Evolutionary conservation across 1,140 invertebrate species (phyloP), one percentile per base, ranked within the genome.

Genomic region (Platorchestia sp.): DNA sequence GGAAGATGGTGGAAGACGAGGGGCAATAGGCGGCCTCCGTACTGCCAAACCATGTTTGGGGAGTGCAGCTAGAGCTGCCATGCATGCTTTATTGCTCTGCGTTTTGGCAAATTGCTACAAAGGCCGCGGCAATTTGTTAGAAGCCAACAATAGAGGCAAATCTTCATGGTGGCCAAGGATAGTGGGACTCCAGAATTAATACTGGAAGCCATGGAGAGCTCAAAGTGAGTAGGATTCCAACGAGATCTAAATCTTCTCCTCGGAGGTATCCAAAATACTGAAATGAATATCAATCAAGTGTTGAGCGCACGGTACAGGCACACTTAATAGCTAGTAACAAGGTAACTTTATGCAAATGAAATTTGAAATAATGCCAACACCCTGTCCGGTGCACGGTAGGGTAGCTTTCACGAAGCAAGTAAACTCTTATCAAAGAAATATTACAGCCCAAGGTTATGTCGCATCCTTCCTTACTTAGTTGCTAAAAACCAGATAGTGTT

Each of bases 91-190:
- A 75, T 75, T 75, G 59, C 59, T 27, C 59, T 75, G 59, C 59
- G 59, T 75, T 75, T 75, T 75, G 59, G 59, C 59, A 75, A 75
- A 75, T 75, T 75, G 59, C 59, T 75, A 75, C 59, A 75, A 75
- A 75, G 59, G 59, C 59, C 59, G 7, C 59, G 59, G 59, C 59
- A 75, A 75, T 75, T 75, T 75, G 59, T 75, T 75, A 75, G 14
- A 75, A 75, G 59, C 59, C 59, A 75, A 75, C 59, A 75, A 75
- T 75, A 75, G 59, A 75, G 59, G 59, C 59, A 36, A 75, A 75
- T 75, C 59, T 75, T 75, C 59, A 75, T 27, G 36, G 59, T 75
- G 59, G 59, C 14, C 59, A 36, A 27, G 27, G 27, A 36, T 19
- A 27, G 27, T 10, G 7, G 59, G 59, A 75, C 7, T 75, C 27